phyloP scores from a whole-genome alignment of 2,113 vertebrate genomes.

The Pomatorhinus ruficollis region DNA sequence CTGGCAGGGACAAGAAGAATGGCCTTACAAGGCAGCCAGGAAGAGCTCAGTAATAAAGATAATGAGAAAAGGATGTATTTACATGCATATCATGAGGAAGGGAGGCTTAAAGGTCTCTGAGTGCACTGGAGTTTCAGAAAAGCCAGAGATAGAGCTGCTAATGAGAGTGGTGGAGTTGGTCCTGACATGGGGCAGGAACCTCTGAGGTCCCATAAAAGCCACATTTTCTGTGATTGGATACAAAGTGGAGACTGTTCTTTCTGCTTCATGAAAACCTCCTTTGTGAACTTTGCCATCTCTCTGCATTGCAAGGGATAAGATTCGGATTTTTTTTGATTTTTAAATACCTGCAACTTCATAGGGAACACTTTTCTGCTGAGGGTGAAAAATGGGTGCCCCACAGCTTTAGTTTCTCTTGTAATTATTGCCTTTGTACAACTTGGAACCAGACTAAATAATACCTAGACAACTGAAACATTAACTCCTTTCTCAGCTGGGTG shows the following conservation, averaged over 20 bases:
- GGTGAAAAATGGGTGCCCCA: background rate
- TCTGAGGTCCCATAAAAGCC: background rate
- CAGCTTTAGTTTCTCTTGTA: background rate
- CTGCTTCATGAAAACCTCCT: background rate
- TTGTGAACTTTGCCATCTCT: background rate
- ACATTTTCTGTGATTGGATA: background rate
- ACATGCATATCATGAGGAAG: background rate
- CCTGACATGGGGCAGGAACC: background rate
- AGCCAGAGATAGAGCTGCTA: background rate
- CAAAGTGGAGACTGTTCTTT: background rate
- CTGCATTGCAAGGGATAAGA: background rate
- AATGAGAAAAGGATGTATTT: conserved; percentile 4
- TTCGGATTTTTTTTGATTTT: background rate
- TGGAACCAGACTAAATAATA: background rate
- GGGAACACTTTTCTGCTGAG: background rate
- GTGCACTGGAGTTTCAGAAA: background rate
- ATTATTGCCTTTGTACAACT: background rate
- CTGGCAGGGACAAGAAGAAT: background rate
- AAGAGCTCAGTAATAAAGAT: background rate
- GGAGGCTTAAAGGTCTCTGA: background rate
- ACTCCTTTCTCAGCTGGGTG: background rate
- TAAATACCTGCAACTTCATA: background rate
- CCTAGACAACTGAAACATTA: background rate
- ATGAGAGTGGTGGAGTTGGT: background rate
- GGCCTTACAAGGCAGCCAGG: background rate